Base-by-base conservation (phyloP, 37 sponge, comb jelly and placozoan species). In the Oscarella lobularis region DNA sequence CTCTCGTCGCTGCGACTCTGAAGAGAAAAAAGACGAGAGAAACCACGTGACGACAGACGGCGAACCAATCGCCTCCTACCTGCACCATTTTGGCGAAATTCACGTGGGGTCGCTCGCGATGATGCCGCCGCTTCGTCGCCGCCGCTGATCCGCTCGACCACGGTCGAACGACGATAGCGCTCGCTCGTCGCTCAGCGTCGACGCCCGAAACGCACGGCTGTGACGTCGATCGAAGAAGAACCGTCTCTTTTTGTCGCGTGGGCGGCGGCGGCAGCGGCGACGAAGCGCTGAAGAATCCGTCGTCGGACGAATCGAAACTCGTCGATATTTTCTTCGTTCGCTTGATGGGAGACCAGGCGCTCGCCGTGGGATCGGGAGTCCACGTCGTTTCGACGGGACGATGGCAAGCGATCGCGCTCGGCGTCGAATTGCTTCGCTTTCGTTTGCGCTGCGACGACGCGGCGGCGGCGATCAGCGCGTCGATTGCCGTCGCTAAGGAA, bases 171-270 rank as follows among this genome's bases (percentile, higher is more conserved):
- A 20, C 14, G 14, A 9, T 20, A 20, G 14, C 60, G 14, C 14
- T 20, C 9, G 60, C 14, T n/a, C n/a, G n/a, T n/a, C n/a, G n/a
- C 60, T 9, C 20, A 9, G 9, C 60, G 60, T 48, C 60, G 60
- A 48, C 60, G n/a, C n/a, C n/a, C n/a, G n/a, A n/a, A 9, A 48
- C 20, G 60, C 60, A 48, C 60, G 60, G 60, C 60, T 48, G 60
- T 20, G 60, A 48, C 14, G 9, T 48, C 60, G 60, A 48, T 9
- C 60, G 60, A 9, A 48, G 20, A 9, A 48, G 60, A 9, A 48
- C 60, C 14, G 20, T 20, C 9, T 20, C 20, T 20, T 20, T 9
- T 27, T 20, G 60, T 20, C 9, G 60, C 9, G 14, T 20, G 60
- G 60, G 60, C 60, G 20, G 60, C 9, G 60, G 14, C 20, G 14